phyloP scores from a whole-genome alignment of 2,113 vertebrate genomes.

The Stegastes partitus region DNA sequence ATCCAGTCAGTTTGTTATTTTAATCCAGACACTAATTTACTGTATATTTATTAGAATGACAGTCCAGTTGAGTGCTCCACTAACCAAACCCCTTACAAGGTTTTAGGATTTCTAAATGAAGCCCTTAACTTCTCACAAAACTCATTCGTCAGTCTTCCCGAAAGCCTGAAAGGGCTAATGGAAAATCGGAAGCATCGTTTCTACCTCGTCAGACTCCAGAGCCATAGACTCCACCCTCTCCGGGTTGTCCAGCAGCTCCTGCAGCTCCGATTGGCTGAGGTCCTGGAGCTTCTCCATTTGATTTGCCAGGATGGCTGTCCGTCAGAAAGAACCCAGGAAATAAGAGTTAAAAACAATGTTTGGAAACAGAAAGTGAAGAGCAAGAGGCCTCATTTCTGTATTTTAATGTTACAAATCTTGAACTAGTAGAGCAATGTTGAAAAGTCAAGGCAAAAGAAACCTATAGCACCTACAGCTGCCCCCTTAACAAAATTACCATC shows the following conservation, averaged over 20 bases:
- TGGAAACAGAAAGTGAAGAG: slow-evolving; percentile 39
- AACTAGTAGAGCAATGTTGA: not conserved
- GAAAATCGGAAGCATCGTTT: not conserved
- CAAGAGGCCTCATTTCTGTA: not conserved
- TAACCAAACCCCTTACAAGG: too few species aligned
- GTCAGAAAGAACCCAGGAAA: slow-evolving; percentile 64
- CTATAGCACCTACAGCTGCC: not conserved
- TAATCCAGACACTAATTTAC: too few species aligned
- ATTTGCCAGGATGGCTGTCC: slow-evolving; percentile 83
- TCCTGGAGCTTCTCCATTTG: slow-evolving; percentile 88
- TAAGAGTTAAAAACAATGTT: slow-evolving; percentile 53
- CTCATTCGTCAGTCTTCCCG: too few species aligned
- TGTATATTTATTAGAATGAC: too few species aligned
- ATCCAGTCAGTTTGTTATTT: too few species aligned
- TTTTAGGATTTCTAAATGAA: too few species aligned
- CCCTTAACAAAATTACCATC: not conserved
- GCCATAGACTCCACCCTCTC: slow-evolving; percentile 86
- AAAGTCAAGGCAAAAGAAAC: not conserved
- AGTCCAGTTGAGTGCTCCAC: too few species aligned
- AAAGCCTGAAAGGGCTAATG: too few species aligned
- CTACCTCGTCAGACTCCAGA: slow-evolving; percentile 87
- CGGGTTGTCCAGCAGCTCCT: slow-evolving; percentile 84
- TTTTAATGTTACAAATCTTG: not conserved
- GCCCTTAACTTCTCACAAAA: too few species aligned
- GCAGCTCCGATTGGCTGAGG: slow-evolving; percentile 85